A percentile compares a stretch with the other conserved stretches of the same genome.
phyloP scores from a whole-genome alignment of 2,797 vertebrate species.

The Lagodon rhomboides region DNA sequence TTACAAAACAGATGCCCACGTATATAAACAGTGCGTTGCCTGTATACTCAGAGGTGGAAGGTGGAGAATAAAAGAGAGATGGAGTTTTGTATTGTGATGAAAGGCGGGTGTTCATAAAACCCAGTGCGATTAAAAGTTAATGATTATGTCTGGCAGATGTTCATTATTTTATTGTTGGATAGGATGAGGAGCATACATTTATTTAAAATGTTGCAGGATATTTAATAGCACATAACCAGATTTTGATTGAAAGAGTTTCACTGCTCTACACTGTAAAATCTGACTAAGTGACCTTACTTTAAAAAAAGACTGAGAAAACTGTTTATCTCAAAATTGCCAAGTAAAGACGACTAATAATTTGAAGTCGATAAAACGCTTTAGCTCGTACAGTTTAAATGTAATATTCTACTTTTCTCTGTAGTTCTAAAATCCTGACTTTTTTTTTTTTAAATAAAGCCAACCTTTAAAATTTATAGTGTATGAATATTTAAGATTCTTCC shows the following conservation, averaged over 20 bases:
- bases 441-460: no score
- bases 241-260: not conserved
- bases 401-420: no score
- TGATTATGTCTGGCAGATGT: not conserved
- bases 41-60: not conserved
- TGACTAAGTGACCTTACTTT: no score
- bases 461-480: no score
- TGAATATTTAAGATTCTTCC: no score
- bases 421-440: no score
- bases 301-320: no score
- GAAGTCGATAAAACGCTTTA: no score
- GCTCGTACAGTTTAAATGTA: no score
- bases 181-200: not conserved
- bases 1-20: not conserved
- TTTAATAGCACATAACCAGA: not conserved
- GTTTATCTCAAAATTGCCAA: no score
- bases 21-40: slow-evolving; percentile 11
- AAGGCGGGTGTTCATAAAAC: not conserved
- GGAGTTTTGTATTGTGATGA: slow-evolving; percentile 4
- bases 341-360: no score
- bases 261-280: no score
- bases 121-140: not conserved
- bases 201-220: not conserved
- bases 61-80: not conserved
- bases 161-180: not conserved